Percentiles rank a stretch among this genome's conserved stretches.
Conservation (phyloP, 2,113 vertebrate genomes). For the Hipposideros armiger region DNA sequence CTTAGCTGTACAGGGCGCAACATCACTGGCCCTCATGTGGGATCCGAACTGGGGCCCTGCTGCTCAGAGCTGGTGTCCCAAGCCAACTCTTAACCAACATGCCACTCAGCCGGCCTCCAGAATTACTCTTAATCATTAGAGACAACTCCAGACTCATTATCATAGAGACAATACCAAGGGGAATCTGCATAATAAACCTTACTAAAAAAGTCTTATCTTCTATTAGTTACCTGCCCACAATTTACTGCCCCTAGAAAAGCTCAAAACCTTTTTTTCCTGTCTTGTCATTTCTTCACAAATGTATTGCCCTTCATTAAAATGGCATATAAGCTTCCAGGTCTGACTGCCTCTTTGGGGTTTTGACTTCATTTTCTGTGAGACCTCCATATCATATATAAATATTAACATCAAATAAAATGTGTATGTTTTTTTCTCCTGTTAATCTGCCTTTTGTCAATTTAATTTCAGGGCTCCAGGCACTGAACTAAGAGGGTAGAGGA, state of each 20-base stretch:
- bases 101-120: background rate
- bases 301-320: slow-evolving; percentile 44
- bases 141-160: slow-evolving; percentile 14
- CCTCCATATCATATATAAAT: background rate
- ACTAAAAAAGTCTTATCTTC: slow-evolving; percentile 58
- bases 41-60: too few species aligned
- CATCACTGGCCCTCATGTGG: too few species aligned
- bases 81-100: too few species aligned
- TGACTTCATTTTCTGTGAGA: slow-evolving; percentile 55
- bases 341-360: background rate
- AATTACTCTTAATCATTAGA: slow-evolving; percentile 10
- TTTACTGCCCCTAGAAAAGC: background rate
- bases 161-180: background rate
- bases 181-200: slow-evolving; percentile 46
- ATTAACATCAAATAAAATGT: slow-evolving; percentile 50
- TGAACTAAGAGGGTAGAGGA: background rate
- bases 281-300: slow-evolving; percentile 20
- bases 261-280: background rate
- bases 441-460: slow-evolving; percentile 52
- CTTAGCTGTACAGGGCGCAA: too few species aligned
- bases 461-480: slow-evolving; percentile 8
- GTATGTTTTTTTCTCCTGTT: background rate
- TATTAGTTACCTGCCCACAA: slow-evolving; percentile 25
- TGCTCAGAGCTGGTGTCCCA: too few species aligned
- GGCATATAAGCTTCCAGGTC: background rate